Conservation (phyloP, 2,797 vertebrate genomes). For the Anguilla anguilla region DNA sequence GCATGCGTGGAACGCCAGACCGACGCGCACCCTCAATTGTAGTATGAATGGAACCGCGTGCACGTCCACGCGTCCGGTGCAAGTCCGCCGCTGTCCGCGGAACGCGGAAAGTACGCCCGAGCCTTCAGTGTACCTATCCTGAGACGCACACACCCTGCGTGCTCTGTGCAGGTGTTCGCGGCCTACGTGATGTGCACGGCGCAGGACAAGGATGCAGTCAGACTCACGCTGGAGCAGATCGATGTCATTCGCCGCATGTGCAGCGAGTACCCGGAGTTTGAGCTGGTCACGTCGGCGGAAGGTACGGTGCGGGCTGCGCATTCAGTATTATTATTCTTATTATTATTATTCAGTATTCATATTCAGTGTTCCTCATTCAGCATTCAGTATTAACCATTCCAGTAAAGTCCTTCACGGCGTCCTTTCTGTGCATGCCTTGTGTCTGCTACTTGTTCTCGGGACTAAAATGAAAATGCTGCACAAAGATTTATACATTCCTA, state of each 20-base stretch:
- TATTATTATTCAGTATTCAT: too few species aligned
- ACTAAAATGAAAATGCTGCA: not conserved
- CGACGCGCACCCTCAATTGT: too few species aligned
- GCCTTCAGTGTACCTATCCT: too few species aligned
- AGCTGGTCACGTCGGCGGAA: slow-evolving; percentile 77
- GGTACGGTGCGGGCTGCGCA: slow-evolving; percentile 65
- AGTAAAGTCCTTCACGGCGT: not conserved
- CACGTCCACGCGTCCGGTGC: too few species aligned
- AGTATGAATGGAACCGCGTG: too few species aligned
- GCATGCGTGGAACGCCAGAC: too few species aligned
- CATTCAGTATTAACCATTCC: not conserved
- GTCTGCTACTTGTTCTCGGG: not conserved
- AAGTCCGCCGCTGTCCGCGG: too few species aligned
- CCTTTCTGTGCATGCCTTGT: not conserved
- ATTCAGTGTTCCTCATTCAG: too few species aligned
- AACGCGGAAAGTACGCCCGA: too few species aligned
- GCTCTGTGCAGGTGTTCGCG: slow-evolving; percentile 83
- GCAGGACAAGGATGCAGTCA: slow-evolving; percentile 87
- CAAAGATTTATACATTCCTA: not conserved
- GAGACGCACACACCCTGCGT: not conserved
- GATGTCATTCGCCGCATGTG: slow-evolving; percentile 87
- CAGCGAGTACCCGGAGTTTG: slow-evolving; percentile 76
- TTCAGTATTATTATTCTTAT: not conserved
- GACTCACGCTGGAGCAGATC: slow-evolving; percentile 91
- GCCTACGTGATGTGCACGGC: slow-evolving; percentile 85